phyloP scores from a whole-genome alignment of 2,888 invertebrate genomes.

The Cheilosia urbana region DNA sequence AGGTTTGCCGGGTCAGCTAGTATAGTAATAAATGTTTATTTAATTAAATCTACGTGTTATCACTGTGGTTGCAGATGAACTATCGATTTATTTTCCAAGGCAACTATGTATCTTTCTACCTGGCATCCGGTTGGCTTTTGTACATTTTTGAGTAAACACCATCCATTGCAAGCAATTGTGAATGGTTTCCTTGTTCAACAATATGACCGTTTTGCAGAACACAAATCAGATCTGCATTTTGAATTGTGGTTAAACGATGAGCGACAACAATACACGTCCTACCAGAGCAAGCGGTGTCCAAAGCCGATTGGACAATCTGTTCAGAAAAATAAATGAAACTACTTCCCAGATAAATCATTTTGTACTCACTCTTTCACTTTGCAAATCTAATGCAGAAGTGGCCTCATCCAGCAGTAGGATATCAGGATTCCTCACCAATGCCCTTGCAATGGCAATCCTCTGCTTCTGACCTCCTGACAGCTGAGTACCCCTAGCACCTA shows the following conservation, averaged over 20 bases:
- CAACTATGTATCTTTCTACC: no score
- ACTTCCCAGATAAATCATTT: slow-evolving; percentile 83
- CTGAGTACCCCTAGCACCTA: slow-evolving; percentile 89
- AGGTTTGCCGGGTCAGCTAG: no score
- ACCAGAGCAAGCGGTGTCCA: slow-evolving; percentile 91
- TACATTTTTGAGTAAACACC: slow-evolving; percentile 88
- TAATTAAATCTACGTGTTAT: no score
- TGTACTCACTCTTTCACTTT: slow-evolving; percentile 89
- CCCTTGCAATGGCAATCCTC: slow-evolving; percentile 90
- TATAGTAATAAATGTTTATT: no score
- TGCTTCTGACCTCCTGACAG: slow-evolving; percentile 93
- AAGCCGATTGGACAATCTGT: slow-evolving; percentile 90
- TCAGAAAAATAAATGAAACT: slow-evolving; percentile 81
- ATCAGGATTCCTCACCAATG: slow-evolving; percentile 88
- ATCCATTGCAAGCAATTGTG: slow-evolving; percentile 86
- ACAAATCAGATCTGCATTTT: slow-evolving; percentile 92
- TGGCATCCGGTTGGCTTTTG: slow-evolving; percentile 86
- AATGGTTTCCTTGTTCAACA: slow-evolving; percentile 90
- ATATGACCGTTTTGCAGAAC: slow-evolving; percentile 91
- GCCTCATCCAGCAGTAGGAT: slow-evolving; percentile 89
- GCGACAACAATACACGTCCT: slow-evolving; percentile 94
- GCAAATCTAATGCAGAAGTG: slow-evolving; percentile 90
- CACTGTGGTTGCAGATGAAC: no score
- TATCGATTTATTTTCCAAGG: no score
- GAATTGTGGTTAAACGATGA: slow-evolving; percentile 92